These are phyloP conservation scores for Sussaba pulchella DNA, from an alignment of 2,888 invertebrate species.

Conservation along the genomic window DNA sequence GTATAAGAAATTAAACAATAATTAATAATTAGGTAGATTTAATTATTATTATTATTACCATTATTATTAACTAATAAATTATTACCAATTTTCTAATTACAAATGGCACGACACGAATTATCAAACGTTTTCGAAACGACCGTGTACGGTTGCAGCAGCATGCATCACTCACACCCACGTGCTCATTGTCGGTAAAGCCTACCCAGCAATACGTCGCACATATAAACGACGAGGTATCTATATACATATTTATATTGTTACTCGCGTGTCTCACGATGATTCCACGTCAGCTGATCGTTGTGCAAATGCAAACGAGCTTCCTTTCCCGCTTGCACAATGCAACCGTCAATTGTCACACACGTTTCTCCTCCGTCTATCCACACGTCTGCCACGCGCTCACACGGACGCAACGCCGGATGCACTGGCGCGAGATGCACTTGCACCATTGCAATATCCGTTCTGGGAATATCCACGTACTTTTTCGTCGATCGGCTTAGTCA, in stretches of 20 bases:
- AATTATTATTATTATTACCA: too few relatives aligned
- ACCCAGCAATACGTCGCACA: constrained; percentile 4
- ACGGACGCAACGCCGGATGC: not conserved
- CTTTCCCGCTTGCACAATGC: constrained; percentile 24
- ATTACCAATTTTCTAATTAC: not conserved
- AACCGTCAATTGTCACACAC: constrained; percentile 27
- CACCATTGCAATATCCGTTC: constrained; percentile 22
- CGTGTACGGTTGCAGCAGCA: not conserved
- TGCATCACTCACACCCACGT: not conserved
- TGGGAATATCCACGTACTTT: constrained; percentile 13
- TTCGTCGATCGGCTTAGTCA: not conserved
- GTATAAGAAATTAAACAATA: too few relatives aligned
- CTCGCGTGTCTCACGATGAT: constrained; percentile 12
- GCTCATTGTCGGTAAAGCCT: not conserved
- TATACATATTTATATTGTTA: too few relatives aligned
- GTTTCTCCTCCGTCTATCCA: not conserved
- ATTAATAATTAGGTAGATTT: too few relatives aligned
- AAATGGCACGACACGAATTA: not conserved
- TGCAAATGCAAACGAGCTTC: constrained; percentile 26
- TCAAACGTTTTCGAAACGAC: not conserved
- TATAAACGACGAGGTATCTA: not conserved
- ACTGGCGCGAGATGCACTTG: constrained; percentile 25
- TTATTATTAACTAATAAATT: not conserved
- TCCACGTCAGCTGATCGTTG: constrained; percentile 39
- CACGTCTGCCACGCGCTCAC: too few relatives aligned